Evolutionary conservation across 2,797 vertebrate species (phyloP), one percentile per base, ranked within the genome.

Genomic region (Poeciliopsis gracilis): DNA sequence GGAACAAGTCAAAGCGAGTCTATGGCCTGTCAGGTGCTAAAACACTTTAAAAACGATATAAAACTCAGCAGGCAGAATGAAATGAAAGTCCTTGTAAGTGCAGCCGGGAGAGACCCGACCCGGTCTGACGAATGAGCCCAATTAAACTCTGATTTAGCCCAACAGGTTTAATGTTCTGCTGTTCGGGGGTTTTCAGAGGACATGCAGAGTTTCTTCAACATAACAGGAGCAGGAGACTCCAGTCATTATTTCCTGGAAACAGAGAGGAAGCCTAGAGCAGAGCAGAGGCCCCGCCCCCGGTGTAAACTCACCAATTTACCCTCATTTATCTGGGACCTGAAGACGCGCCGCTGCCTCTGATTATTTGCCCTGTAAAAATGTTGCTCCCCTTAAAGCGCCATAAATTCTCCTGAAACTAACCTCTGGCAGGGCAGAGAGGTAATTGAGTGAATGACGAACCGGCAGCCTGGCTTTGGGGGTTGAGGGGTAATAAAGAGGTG

Each of bases 111-210:
- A 49, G 67, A 82, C 15, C 72, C 72, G 74, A 72, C 49, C 45
- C 16, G 0, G 70, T 46, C 79, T 61, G 80, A 84, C 33, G 73
- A 74, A 88, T 72, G 73, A 83, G 76, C 51, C 82, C 77, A 88
- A 89, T 91, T 90, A 91, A 90, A 86, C 57, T 78, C 76, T 78
- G 82, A 92, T 90, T 92, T 84, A 85, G 83, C 77, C 28, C 18
- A 81, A 90, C 53, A 78, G 74, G 72, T 57, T 61, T 82, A 86
- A 84, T 81, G 85, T 81, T 87, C 72, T 79, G 72, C 85, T 41
- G 63, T 77, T 84, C 75, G 77, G 76, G 84, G 85, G 77, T 89
- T 67, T 78, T 86, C 79, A 83, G 83, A 82, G 80, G 82, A 74
- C 49, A n/a, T 2, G n/a, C 63, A 28, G 79, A 16, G 51, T 81